These are phyloP conservation scores for Pogonomyrmex californicus DNA, from an alignment of 1,140 invertebrate genomes.

Conservation along the genomic window DNA sequence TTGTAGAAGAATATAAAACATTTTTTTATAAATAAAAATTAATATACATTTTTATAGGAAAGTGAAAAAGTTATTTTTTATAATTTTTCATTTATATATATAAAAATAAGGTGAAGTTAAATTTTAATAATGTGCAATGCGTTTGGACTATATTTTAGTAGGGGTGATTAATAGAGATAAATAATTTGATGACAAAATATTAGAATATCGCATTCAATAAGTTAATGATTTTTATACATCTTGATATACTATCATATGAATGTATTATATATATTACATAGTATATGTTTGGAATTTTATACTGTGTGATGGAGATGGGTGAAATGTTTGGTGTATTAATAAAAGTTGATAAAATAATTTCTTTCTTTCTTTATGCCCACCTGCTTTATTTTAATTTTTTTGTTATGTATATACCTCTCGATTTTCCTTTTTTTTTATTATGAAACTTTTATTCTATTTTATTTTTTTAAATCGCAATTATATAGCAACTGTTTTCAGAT, in stretches of 20 bases:
- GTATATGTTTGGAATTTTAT: conserved; percentile 30
- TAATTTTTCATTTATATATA: background rate
- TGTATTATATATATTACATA: conserved; percentile 13
- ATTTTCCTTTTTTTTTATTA: background rate
- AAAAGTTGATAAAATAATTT: conserved; percentile 26
- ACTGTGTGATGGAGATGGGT: background rate
- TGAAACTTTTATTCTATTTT: background rate
- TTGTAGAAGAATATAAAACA: background rate
- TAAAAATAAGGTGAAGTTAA: background rate
- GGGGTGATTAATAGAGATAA: background rate
- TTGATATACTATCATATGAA: background rate
- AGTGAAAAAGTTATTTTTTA: conserved; percentile 4
- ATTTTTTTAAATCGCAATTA: background rate
- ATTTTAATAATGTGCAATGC: conserved; percentile 3
- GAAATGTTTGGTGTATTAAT: conserved; percentile 40
- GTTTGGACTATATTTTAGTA: background rate
- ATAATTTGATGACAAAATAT: conserved; percentile 3
- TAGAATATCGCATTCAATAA: background rate
- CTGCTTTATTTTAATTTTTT: background rate
- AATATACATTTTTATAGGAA: conserved; percentile 28
- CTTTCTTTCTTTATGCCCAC: background rate
- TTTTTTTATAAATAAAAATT: conserved; percentile 1
- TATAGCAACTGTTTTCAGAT: background rate
- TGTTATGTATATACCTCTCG: too few relatives aligned
- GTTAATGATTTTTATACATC: conserved; percentile 1